A percentile compares a stretch with the other conserved stretches of the same genome.
phyloP scores from a whole-genome alignment of 2,113 vertebrate species.

The Narcine bancroftii region DNA sequence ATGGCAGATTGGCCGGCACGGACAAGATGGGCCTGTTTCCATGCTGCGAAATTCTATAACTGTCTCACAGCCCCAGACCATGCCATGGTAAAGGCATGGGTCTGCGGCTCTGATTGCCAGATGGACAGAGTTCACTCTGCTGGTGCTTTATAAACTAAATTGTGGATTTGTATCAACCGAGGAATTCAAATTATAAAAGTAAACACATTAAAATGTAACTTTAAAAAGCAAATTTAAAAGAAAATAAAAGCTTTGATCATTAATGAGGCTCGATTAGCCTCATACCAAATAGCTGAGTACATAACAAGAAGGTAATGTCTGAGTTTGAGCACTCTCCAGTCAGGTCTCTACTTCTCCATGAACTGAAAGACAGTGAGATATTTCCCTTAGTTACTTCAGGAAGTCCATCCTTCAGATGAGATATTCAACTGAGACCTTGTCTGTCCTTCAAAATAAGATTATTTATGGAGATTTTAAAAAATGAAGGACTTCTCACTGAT shows the following conservation, averaged over 20 bases:
- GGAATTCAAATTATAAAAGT: background rate
- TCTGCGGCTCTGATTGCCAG: background rate
- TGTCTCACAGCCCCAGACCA: background rate
- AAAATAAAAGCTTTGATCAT: background rate
- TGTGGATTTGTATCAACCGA: background rate
- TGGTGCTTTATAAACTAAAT: background rate
- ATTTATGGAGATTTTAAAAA: too few species aligned
- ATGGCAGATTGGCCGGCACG: too few species aligned
- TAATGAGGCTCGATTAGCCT: background rate
- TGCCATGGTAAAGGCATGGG: background rate
- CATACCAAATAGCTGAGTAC: background rate
- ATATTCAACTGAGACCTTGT: background rate
- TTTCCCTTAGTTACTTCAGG: background rate
- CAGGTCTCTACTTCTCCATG: background rate
- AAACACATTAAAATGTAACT: conserved; percentile 19
- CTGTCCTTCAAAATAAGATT: background rate
- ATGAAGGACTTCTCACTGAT: too few species aligned
- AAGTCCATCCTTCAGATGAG: background rate
- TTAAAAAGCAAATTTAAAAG: background rate
- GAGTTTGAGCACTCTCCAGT: background rate
- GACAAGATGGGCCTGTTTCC: too few species aligned
- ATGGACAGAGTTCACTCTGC: too few species aligned
- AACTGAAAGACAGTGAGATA: background rate
- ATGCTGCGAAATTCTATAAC: too few species aligned
- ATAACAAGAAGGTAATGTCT: background rate